Percentiles rank a stretch among this genome's conserved stretches.
These are phyloP conservation scores for Percopsis transmontana DNA, from an alignment of 2,113 vertebrate genomes.

Conservation along the genomic window DNA sequence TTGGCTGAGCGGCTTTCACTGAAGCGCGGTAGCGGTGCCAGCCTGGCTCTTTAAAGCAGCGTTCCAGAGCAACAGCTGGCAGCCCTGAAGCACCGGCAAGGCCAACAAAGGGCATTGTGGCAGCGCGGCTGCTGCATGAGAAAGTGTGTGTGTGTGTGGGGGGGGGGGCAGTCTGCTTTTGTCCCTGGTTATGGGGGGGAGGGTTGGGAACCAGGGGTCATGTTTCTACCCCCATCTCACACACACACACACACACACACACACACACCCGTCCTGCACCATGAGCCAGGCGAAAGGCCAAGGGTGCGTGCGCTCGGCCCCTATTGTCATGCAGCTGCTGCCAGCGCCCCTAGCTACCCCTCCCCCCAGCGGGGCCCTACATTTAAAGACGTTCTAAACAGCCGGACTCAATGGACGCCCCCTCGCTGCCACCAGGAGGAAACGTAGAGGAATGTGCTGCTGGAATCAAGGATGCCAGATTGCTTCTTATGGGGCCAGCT, in stretches of 20 bases:
- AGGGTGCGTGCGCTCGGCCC: constrained; percentile 39
- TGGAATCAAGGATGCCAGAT: constrained; percentile 55
- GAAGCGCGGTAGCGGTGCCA: too few species aligned
- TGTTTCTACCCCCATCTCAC: constrained; percentile 42
- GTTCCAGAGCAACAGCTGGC: constrained; percentile 63
- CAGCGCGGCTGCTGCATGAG: constrained; percentile 27
- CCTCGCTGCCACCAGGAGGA: constrained; percentile 13
- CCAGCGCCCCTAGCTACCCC: constrained; percentile 1
- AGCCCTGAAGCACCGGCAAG: constrained; percentile 21
- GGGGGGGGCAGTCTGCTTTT: constrained; percentile 54
- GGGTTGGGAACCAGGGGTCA: constrained; percentile 49
- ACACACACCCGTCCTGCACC: neutral
- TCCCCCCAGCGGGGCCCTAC: neutral
- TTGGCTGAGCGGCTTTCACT: too few species aligned
- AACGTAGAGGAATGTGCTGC: constrained; percentile 70
- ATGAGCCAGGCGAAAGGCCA: constrained; percentile 51
- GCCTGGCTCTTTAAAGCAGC: constrained; percentile 22
- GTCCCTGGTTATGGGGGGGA: constrained; percentile 52
- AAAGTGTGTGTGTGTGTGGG: constrained; percentile 32
- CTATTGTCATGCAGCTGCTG: constrained; percentile 68
- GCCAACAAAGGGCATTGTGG: constrained; percentile 42
- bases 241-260: too few species aligned
- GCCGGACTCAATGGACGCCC: too few species aligned
- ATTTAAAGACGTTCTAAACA: constrained; percentile 16
- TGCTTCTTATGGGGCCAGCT: constrained; percentile 70